Percentiles rank a stretch among this genome's conserved stretches.
phyloP scores from a whole-genome alignment of 2,888 invertebrate genomes.

The Caenorhabditis macrosperma region DNA sequence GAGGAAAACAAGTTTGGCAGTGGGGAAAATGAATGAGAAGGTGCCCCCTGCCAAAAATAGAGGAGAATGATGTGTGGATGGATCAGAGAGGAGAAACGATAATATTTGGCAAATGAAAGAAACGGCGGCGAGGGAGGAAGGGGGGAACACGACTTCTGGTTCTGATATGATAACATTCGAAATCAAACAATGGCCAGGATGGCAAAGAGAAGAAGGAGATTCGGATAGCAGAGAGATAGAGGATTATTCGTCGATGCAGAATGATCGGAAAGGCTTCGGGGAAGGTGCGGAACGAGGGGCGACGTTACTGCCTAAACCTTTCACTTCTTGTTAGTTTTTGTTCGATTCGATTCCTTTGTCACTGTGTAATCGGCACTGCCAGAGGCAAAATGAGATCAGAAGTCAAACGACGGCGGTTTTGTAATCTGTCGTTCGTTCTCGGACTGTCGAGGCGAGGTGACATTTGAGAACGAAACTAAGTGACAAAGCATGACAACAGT shows the following conservation, averaged over 20 bases:
- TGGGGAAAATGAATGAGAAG: background rate
- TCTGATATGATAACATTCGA: constrained; percentile 53
- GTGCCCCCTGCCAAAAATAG: background rate
- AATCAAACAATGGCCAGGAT: constrained; percentile 36
- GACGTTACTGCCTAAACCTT: constrained; percentile 20
- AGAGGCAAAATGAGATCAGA: constrained; percentile 3
- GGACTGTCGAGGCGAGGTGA: background rate
- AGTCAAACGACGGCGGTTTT: constrained; percentile 2
- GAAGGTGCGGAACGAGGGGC: background rate
- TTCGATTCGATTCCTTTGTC: constrained; percentile 29
- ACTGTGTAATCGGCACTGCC: constrained; percentile 8
- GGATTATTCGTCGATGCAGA: background rate
- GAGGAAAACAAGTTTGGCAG: background rate
- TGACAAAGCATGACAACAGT: too few species aligned
- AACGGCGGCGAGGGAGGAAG: constrained; percentile 9
- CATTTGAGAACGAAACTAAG: too few species aligned
- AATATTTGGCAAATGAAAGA: constrained; percentile 19
- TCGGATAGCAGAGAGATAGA: background rate
- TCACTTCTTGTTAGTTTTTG: constrained; percentile 37
- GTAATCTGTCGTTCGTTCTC: background rate
- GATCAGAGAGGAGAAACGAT: constrained; percentile 20
- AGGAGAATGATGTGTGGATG: background rate
- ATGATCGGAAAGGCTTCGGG: background rate
- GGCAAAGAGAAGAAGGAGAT: background rate
- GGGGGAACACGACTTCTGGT: constrained; percentile 37